Percentiles rank a stretch among this genome's conserved stretches.
phyloP scores from a whole-genome alignment of 1,140 invertebrate genomes.

The Popillia japonica region DNA sequence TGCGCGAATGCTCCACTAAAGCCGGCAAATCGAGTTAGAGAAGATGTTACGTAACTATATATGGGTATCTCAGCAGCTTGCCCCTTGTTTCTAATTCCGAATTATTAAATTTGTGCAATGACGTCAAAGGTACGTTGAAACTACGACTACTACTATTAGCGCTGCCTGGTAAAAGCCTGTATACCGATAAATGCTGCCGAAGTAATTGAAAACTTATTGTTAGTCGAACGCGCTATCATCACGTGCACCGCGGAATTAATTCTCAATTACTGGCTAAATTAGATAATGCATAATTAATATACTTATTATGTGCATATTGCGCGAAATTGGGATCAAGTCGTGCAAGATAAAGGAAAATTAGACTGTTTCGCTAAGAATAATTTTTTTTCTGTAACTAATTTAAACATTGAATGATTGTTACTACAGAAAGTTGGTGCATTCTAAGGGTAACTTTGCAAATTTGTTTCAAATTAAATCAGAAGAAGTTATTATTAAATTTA shows the following conservation, averaged over 20 bases:
- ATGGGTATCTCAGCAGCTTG: background rate
- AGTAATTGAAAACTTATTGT: constrained; percentile 33
- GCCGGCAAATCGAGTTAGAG: background rate
- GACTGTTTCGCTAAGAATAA: no score
- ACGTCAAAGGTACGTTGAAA: constrained; percentile 18
- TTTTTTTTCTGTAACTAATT: no score
- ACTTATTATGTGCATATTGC: background rate
- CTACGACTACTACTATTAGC: background rate
- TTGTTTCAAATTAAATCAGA: no score
- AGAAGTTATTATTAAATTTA: no score
- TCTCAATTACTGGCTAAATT: constrained; percentile 13
- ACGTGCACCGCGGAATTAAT: background rate
- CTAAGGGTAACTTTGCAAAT: no score
- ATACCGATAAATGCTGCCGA: background rate
- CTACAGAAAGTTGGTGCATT: no score
- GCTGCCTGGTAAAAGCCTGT: background rate
- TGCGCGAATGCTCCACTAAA: background rate
- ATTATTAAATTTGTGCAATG: constrained; percentile 28
- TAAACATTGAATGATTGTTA: no score
- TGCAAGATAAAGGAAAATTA: no score
- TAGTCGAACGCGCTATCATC: background rate
- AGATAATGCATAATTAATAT: constrained; percentile 14
- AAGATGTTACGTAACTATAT: background rate
- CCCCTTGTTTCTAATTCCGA: constrained; percentile 17
- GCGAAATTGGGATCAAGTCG: no score